Evolutionary conservation across 2,888 invertebrate genomes (phyloP).

Genomic region (Ryuthela nishihirai): DNA sequence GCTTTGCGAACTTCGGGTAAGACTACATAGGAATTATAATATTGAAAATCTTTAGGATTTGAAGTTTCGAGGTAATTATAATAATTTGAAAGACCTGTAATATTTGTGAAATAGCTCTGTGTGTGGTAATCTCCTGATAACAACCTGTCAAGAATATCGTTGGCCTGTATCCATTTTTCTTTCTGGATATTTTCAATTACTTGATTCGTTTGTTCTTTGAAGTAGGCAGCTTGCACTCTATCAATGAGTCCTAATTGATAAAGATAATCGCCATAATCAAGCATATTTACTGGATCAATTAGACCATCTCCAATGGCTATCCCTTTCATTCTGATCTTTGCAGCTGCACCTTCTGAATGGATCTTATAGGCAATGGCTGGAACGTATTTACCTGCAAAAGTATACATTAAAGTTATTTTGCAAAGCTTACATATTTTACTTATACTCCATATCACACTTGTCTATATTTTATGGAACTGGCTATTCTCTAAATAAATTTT

Average conservation of each 20-base stretch:
- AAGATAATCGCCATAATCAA: constrained; percentile 52
- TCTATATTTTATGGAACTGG: too few relatives aligned
- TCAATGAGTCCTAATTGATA: constrained; percentile 48
- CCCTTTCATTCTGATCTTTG: constrained; percentile 65
- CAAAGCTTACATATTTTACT: too few relatives aligned
- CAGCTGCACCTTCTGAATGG: constrained; percentile 60
- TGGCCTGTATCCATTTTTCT: too few relatives aligned
- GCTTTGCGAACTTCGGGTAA: constrained; percentile 62
- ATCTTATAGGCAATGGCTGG: constrained; percentile 75
- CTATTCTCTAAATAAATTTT: too few relatives aligned
- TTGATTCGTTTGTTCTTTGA: too few relatives aligned
- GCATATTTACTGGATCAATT: constrained; percentile 45
- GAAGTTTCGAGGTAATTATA: constrained; percentile 65
- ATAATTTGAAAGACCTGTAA: constrained; percentile 71
- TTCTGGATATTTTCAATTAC: too few relatives aligned
- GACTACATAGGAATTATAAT: constrained; percentile 63
- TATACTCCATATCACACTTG: too few relatives aligned
- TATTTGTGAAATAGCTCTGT: constrained; percentile 64
- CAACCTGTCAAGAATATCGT: too few relatives aligned
- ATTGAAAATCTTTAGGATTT: constrained; percentile 50
- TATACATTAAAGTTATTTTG: too few relatives aligned
- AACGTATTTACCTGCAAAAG: constrained; percentile 62
- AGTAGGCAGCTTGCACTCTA: constrained; percentile 39
- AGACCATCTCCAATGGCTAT: constrained; percentile 46
- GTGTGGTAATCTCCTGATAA: too few relatives aligned